Base-by-base conservation (phyloP, 2,113 vertebrate genomes). In the Gasterosteus nipponicus region DNA sequence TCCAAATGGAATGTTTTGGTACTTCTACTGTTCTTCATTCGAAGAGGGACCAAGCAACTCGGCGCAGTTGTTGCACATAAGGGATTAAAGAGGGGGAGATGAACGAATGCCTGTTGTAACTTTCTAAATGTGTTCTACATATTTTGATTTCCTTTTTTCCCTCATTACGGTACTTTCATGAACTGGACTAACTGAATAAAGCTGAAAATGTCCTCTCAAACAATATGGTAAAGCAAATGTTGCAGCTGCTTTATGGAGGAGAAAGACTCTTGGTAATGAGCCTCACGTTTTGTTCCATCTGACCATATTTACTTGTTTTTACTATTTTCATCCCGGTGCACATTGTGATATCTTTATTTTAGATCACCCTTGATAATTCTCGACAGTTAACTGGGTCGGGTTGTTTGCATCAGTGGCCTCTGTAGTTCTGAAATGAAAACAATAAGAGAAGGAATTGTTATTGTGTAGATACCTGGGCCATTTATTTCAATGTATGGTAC, bases 31-130 rank as follows among this genome's bases (percentile, higher is more conserved):
- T 83, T 85, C 82, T 89, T 88, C 75, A 65, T 81, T 69, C 57
- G 86, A 86, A 75, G 87, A 86, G 85, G 92, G 93, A 94, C 92
- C 93, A 93, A 94, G 86, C 70, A 63, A 82, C 54, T 76, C 44
- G 78, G 86, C 77, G 19, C 83, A 81, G 86, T 82, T 75, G 78
- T 85, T 89, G 87, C 89, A 90, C 89, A 89, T 86, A 26, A 7
- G 68, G 59, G 68, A 75, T 79, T 29, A 33, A 82, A 75, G 73
- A 74, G 65, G 81, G 68, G 64, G 72, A 41, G 66, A 63, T 81
- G 74, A 57, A 80, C 60, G 82, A 82, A 76, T 76, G 69, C 44
- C 80, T 83, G 73, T 78, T 76, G 77, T 84, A 83, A 76, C 69
- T 85, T 69, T 56, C 63, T 26, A 68, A 59, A 68, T 67, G 74